Evolutionary conservation across 2,888 invertebrate species (phyloP).

Genomic region (Lamellibrachia satsuma): DNA sequence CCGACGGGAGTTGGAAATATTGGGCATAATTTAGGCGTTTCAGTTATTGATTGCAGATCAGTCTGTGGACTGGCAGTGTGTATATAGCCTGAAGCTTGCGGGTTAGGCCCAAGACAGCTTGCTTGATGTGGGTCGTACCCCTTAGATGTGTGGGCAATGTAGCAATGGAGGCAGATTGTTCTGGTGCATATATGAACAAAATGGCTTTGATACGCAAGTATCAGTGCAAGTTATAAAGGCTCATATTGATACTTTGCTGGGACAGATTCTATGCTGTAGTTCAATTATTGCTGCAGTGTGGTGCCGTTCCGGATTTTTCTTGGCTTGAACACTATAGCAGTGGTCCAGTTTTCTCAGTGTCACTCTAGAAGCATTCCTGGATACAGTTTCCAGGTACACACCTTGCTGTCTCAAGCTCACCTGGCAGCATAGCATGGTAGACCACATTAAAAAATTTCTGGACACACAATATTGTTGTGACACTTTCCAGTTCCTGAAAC

Average conservation of each 20-base stretch:
- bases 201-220: background rate
- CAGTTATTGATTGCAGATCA: slow-evolving; percentile 6
- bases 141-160: background rate
- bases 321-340: too few species aligned
- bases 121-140: too few species aligned
- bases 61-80: background rate
- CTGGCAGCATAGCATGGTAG: too few species aligned
- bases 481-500: too few species aligned
- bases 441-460: too few species aligned
- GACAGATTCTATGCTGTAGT: background rate
- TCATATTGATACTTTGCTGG: background rate
- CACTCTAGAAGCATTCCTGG: too few species aligned
- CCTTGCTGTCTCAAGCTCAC: too few species aligned
- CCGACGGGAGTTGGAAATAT: background rate
- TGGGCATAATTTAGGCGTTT: slow-evolving; percentile 5
- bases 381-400: too few species aligned
- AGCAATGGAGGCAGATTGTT: background rate
- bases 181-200: background rate
- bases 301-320: background rate
- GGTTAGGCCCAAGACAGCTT: background rate
- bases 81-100: background rate
- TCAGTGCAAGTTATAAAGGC: background rate
- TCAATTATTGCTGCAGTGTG: background rate
- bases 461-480: too few species aligned
- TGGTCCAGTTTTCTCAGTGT: too few species aligned